A percentile compares a stretch with the other conserved stretches of the same genome.
These are phyloP conservation scores for Sinodicranocentrus sp. DNA, from an alignment of 2,888 invertebrate species.

Conservation along the genomic window DNA sequence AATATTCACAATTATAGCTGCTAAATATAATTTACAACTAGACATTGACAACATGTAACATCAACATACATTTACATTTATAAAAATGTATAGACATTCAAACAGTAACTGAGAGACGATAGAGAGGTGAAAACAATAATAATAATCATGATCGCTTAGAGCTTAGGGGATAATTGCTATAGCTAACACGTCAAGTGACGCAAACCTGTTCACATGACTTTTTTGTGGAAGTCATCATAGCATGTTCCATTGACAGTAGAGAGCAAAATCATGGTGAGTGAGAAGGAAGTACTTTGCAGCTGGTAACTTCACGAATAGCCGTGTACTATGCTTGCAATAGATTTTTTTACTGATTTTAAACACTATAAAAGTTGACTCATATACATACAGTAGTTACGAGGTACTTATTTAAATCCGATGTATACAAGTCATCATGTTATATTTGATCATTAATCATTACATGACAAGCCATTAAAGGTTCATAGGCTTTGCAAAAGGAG, in stretches of 20 bases:
- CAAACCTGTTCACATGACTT: slow-evolving; percentile 61
- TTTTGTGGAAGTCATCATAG: slow-evolving; percentile 45
- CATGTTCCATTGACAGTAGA: slow-evolving; percentile 67
- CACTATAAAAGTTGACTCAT: no score
- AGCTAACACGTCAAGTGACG: slow-evolving; percentile 61
- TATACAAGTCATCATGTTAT: no score
- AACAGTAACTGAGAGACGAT: neutral
- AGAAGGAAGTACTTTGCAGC: slow-evolving; percentile 35
- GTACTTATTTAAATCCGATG: no score
- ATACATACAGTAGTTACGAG: no score
- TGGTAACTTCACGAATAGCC: slow-evolving; percentile 33
- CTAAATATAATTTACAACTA: slow-evolving; percentile 8
- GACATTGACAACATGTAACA: neutral
- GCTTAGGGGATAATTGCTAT: neutral
- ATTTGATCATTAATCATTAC: no score
- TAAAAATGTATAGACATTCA: slow-evolving; percentile 18
- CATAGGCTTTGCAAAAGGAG: no score
- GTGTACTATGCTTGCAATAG: slow-evolving; percentile 33
- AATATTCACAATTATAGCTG: no score
- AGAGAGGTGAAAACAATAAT: slow-evolving; percentile 5
- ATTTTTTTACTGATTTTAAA: no score
- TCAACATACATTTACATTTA: neutral
- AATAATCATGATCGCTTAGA: slow-evolving; percentile 19
- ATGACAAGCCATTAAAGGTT: no score
- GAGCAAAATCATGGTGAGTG: slow-evolving; percentile 68